Evolutionary conservation across 37 sponge, comb jelly and placozoan species (phyloP), one percentile per base, ranked within the genome.

Genomic region (Crambe crambe): DNA sequence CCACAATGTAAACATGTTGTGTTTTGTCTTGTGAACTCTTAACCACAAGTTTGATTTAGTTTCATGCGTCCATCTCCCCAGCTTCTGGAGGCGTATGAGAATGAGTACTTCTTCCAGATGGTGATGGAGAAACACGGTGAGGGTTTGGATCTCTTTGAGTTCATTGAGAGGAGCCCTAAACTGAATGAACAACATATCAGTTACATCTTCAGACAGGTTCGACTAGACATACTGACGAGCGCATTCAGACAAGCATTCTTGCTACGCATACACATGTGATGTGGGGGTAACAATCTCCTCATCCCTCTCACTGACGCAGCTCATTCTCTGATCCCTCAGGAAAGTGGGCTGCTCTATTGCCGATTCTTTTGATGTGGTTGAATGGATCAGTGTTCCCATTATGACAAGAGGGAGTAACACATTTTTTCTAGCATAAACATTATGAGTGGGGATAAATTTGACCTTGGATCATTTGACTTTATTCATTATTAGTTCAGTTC

Each of bases 101-200:
- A 96, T 62, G 73, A 80, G 26, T 27, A 73, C 70, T 96, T 79
- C 80, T 96, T 86, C 74, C 97, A 96, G 83, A 80, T 96, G 86
- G 97, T 96, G 76, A 96, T 96, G 97, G 83, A 87, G 80, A 93
- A 93, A 73, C 97, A 96, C 51, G 97, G 97, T 20, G 89, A 90
- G 38, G 97, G 97, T 1, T 85, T 96, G 80, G 97, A 96, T 70
- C 86, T 96, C 42, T 96, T 96, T 71, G 86, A 87, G 65, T 96
- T 96, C 84, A 96, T 96, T 30, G 97, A 96, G 70, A 66, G 61
- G 25, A 43, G 66, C 29, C 97, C 94, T 1, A 32, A 27, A 2
- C 72, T 96, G 39, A 82, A 87, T 23, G 97, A 96, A 63, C 79
- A 75, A 17, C 89, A 93, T 27, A 57, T 79, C 36, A 96, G 97